Evolutionary conservation across 2,888 invertebrate species (phyloP).

Genomic region (Oscheius sp.): DNA sequence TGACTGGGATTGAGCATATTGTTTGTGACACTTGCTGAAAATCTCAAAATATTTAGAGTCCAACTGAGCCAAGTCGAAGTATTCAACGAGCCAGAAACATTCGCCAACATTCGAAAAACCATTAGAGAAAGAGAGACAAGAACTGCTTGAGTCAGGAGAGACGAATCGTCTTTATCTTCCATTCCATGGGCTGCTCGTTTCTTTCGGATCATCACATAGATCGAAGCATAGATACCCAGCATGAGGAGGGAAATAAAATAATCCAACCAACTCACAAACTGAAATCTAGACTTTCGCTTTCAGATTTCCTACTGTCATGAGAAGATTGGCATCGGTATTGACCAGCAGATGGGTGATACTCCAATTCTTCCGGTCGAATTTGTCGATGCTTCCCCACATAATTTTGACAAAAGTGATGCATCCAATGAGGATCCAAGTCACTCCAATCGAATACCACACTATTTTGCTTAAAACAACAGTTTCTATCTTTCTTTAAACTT

Average conservation of each 20-base stretch:
- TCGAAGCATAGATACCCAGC: conserved; percentile 1
- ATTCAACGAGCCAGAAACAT: background rate
- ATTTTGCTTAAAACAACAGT: too few relatives aligned
- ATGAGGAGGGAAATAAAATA: background rate
- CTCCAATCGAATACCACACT: conserved; percentile 6
- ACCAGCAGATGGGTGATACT: conserved; percentile 5
- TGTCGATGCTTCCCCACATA: conserved; percentile 1
- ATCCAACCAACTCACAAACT: conserved; percentile 12
- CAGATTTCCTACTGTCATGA: background rate
- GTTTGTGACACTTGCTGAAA: conserved; percentile 3
- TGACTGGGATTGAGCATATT: conserved; percentile 27
- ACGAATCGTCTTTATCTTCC: conserved; percentile 6
- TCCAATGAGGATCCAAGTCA: conserved; percentile 9
- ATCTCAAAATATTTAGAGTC: conserved; percentile 16
- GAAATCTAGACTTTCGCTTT: background rate
- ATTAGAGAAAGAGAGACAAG: conserved; percentile 10
- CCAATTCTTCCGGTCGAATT: conserved; percentile 16
- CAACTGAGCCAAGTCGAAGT: background rate
- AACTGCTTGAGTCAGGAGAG: conserved; percentile 13
- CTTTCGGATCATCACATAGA: background rate
- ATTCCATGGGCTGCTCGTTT: conserved; percentile 7
- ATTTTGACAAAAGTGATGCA: conserved; percentile 4
- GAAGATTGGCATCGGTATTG: background rate
- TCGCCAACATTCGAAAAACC: conserved; percentile 19
- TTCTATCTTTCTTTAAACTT: background rate